A percentile compares a stretch with the other conserved stretches of the same genome.
Evolutionary conservation across 2,113 vertebrate genomes (phyloP).

Genomic region (Saimiri boliviensis): DNA sequence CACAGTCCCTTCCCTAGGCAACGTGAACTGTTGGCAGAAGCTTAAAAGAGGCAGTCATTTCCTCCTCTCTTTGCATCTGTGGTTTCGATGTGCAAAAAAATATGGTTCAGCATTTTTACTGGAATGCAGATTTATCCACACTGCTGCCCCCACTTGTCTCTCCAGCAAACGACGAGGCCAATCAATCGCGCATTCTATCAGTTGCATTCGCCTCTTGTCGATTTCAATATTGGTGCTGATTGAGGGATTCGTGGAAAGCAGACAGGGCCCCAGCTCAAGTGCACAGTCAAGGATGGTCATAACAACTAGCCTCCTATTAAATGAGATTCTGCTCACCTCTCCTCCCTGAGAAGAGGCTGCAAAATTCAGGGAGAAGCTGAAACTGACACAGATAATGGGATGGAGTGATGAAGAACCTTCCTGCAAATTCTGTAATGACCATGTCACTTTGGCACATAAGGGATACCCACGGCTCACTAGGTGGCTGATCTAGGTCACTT

Average conservation of each 20-base stretch:
- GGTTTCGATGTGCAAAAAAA: constrained; percentile 26
- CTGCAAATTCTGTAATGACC: neutral
- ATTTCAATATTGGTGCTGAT: neutral
- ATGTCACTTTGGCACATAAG: neutral
- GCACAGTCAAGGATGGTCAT: neutral
- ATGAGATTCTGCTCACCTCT: neutral
- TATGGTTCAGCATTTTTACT: constrained; percentile 38
- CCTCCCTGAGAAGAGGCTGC: neutral
- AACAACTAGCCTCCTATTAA: neutral
- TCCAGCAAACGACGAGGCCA: neutral
- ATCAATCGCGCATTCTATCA: neutral
- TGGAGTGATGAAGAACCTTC: neutral
- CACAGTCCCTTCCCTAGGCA: constrained; percentile 26
- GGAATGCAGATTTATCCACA: neutral
- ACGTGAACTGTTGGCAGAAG: constrained; percentile 45
- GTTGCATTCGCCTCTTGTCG: neutral
- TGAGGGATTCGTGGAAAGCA: neutral
- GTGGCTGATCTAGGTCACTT: neutral
- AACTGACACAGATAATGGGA: neutral
- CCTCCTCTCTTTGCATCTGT: constrained; percentile 48
- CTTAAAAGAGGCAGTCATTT: constrained; percentile 32
- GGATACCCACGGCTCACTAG: neutral
- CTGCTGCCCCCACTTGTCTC: neutral
- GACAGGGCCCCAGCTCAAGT: neutral
- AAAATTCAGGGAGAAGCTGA: neutral